Conservation (phyloP, 2,888 invertebrate species). For the Horisme vitalbata region DNA sequence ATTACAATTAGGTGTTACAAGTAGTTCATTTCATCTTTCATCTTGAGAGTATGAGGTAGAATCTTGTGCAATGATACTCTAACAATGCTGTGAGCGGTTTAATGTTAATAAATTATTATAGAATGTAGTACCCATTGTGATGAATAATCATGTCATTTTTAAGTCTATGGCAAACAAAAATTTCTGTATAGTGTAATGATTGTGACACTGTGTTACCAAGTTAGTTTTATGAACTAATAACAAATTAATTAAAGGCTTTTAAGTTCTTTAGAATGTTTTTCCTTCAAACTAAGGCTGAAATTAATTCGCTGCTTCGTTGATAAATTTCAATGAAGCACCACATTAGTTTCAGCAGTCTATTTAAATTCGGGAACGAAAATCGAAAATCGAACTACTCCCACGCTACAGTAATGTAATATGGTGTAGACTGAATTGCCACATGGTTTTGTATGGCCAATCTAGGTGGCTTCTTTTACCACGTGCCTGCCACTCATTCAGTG, state of each 20-base stretch:
- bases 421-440: no score
- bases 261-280: slow-evolving; percentile 28
- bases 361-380: no score
- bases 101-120: slow-evolving; percentile 76
- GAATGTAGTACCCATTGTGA: slow-evolving; percentile 57
- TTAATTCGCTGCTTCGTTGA: no score
- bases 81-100: slow-evolving; percentile 64
- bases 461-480: no score
- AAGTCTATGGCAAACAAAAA: slow-evolving; percentile 37
- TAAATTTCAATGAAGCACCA: no score
- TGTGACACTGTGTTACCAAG: slow-evolving; percentile 50
- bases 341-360: no score
- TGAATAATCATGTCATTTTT: slow-evolving; percentile 42
- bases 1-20: slow-evolving; percentile 42
- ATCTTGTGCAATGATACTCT: slow-evolving; percentile 51
- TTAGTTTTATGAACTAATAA: slow-evolving; percentile 38
- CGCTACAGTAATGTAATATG: no score
- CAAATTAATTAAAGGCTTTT: slow-evolving; percentile 34
- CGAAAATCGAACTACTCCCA: no score
- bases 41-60: slow-evolving; percentile 47
- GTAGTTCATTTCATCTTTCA: slow-evolving; percentile 36
- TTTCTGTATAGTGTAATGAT: slow-evolving; percentile 28
- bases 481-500: no score
- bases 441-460: no score
- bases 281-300: no score